Evolutionary conservation across 2,888 invertebrate species (phyloP).

Genomic region (Drosophila trichaetosa): DNA sequence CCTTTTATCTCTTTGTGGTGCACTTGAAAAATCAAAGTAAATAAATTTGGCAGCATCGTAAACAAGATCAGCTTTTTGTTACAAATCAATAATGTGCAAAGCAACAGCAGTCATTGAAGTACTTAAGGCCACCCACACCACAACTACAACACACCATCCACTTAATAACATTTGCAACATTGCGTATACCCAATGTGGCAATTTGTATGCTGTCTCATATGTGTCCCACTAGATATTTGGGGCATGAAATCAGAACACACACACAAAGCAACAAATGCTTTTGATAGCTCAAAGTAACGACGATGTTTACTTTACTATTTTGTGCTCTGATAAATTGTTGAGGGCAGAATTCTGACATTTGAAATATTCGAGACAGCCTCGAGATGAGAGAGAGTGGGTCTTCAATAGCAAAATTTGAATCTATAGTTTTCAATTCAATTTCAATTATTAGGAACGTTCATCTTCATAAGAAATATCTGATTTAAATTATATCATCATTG

Average conservation of each 20-base stretch:
- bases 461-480: background rate
- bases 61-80: constrained; percentile 55
- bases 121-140: background rate
- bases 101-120: constrained; percentile 11
- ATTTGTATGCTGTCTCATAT: constrained; percentile 9
- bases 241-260: constrained; percentile 19
- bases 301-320: constrained; percentile 1
- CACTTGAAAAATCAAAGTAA: constrained; percentile 45
- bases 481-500: background rate
- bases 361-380: background rate
- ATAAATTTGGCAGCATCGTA: constrained; percentile 44
- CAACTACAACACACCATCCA: background rate
- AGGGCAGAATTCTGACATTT: too few relatives aligned
- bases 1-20: background rate
- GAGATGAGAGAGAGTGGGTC: background rate
- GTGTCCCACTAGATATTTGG: constrained; percentile 22
- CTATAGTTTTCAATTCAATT: background rate
- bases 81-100: constrained; percentile 60
- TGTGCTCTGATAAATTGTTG: background rate
- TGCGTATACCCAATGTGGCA: constrained; percentile 59
- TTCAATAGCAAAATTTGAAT: background rate
- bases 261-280: constrained; percentile 12
- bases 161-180: constrained; percentile 20
- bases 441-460: background rate
- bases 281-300: constrained; percentile 1